phyloP scores from a whole-genome alignment of 2,888 invertebrate species.

The Nephrotoma guestfalica region DNA sequence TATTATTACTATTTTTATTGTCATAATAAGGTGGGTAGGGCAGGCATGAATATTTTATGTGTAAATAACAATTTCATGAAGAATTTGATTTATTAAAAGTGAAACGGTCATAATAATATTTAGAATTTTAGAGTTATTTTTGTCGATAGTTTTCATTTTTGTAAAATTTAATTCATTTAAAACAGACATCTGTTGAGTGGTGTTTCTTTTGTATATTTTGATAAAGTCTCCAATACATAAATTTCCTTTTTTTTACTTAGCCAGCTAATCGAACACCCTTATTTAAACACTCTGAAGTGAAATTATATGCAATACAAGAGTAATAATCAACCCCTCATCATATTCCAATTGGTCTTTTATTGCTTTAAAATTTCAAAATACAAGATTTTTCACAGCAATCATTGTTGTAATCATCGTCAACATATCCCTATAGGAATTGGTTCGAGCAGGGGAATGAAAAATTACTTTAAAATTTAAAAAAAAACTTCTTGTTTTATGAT shows the following conservation, averaged over 20 bases:
- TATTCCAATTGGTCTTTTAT: slow-evolving; percentile 3
- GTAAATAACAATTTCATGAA: background rate
- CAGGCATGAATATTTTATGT: background rate
- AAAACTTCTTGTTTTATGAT: background rate
- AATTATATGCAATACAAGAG: background rate
- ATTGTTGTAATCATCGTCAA: background rate
- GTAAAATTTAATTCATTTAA: background rate
- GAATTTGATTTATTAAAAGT: background rate
- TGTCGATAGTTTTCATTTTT: background rate
- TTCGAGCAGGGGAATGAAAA: background rate
- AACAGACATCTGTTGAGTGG: background rate
- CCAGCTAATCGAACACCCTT: background rate
- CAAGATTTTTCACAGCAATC: background rate
- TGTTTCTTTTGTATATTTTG: background rate
- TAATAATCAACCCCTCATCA: background rate
- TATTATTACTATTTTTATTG: background rate
- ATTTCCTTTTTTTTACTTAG: background rate
- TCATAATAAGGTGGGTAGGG: background rate
- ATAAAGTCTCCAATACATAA: background rate
- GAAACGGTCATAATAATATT: background rate
- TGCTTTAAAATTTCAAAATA: background rate
- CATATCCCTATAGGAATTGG: background rate
- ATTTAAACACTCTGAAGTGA: background rate
- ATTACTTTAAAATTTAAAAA: background rate
- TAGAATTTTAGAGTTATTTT: background rate